Evolutionary conservation across 1,140 invertebrate genomes (phyloP).

Genomic region (Zaprionus tsacasi): DNA sequence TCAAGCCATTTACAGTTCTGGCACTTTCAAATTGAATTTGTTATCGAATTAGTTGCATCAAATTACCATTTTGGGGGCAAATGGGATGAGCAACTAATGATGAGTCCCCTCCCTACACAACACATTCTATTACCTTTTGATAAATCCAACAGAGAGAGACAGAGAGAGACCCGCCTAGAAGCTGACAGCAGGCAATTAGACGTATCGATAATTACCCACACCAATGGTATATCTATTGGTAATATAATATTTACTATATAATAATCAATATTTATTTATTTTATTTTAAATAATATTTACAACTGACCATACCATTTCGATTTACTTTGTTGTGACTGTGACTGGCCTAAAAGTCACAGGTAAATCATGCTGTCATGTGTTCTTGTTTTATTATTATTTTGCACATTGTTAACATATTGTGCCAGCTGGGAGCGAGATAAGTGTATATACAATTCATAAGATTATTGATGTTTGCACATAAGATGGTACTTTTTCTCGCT

Average conservation of each 20-base stretch:
- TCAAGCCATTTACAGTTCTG: slow-evolving; percentile 59
- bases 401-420: slow-evolving; percentile 52
- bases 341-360: background rate
- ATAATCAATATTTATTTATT: too few species aligned
- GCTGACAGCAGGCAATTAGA: background rate
- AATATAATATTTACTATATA: too few species aligned
- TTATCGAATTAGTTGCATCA: slow-evolving; percentile 79
- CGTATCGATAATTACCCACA: background rate
- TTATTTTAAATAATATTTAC: too few species aligned
- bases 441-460: slow-evolving; percentile 60
- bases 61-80: slow-evolving; percentile 56
- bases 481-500: background rate
- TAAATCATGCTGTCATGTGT: background rate
- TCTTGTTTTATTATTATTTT: background rate
- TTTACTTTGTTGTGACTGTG: background rate
- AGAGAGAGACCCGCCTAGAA: background rate
- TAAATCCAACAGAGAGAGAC: background rate
- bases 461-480: slow-evolving; percentile 68
- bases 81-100: background rate
- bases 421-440: slow-evolving; percentile 53
- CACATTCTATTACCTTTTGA: background rate
- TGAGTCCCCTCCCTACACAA: background rate
- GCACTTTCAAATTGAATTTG: slow-evolving; percentile 76
- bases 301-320: background rate
- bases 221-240: background rate